These are phyloP conservation scores for Cerastis leucographa DNA, from an alignment of 2,888 invertebrate species.

Conservation along the genomic window DNA sequence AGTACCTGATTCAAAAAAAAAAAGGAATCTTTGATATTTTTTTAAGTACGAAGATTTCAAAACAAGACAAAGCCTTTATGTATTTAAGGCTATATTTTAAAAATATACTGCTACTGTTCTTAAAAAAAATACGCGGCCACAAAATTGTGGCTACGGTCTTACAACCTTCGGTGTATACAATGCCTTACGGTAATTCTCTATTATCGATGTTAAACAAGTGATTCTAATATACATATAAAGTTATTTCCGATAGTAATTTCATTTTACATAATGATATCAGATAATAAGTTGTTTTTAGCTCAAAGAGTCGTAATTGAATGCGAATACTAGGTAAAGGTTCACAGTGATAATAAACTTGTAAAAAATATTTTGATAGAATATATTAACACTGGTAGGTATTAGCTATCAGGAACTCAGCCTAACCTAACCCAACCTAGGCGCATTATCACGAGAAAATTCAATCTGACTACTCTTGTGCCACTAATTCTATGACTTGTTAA, in stretches of 20 bases:
- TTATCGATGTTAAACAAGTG: conserved; percentile 13
- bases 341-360: neutral
- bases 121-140: neutral
- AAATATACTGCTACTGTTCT: neutral
- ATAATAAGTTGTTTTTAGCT: neutral
- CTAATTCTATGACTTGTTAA: neutral
- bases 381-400: neutral
- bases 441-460: neutral
- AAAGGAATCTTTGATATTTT: neutral
- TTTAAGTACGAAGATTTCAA: neutral
- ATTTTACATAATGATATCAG: neutral
- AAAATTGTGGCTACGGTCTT: neutral
- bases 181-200: neutral
- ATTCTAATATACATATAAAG: neutral
- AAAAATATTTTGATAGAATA: neutral
- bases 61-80: neutral
- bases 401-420: neutral
- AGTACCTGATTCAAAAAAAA: neutral
- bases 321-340: neutral
- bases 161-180: neutral
- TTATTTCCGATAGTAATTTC: neutral
- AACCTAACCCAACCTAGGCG: too few species aligned
- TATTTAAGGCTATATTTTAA: neutral
- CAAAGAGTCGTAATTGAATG: neutral
- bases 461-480: neutral